phyloP scores from a whole-genome alignment of 2,113 vertebrate species.

The Polyodon spathula region DNA sequence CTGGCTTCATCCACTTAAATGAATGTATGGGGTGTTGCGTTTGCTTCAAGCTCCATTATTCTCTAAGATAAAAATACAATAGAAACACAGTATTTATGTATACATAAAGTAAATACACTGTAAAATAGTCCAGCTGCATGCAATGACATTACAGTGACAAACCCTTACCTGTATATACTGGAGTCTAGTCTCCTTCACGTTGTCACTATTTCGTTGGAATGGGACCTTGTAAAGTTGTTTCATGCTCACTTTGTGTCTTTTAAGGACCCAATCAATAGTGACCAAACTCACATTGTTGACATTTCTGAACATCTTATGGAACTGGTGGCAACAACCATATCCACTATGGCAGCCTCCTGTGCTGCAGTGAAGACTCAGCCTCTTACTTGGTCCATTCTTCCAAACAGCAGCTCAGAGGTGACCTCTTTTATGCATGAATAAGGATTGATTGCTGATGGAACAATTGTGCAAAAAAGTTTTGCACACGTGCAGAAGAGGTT shows the following conservation, averaged over 20 bases:
- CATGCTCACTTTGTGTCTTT: conserved; percentile 8
- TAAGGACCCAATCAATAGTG: conserved; percentile 10
- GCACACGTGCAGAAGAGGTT: too few species aligned
- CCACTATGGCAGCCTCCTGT: too few species aligned
- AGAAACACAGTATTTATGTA: neutral
- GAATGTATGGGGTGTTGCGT: too few species aligned
- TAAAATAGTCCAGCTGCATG: conserved; percentile 12
- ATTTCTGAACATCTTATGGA: conserved; percentile 9
- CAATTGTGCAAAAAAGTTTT: too few species aligned
- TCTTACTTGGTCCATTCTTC: too few species aligned
- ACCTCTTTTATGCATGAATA: too few species aligned
- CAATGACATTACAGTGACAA: conserved; percentile 12
- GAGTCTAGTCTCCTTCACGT: conserved; percentile 13
- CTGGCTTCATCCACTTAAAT: too few species aligned
- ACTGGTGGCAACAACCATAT: conserved; percentile 10
- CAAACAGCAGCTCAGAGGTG: too few species aligned
- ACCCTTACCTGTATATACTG: conserved; percentile 16
- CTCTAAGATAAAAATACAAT: too few species aligned
- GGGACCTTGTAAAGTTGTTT: conserved; percentile 17
- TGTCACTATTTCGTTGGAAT: conserved; percentile 4
- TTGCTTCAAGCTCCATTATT: too few species aligned
- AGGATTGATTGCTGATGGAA: too few species aligned
- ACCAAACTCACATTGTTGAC: conserved; percentile 12
- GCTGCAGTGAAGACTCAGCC: too few species aligned
- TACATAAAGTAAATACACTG: conserved; percentile 13